Conservation (phyloP, 2,888 invertebrate genomes). For the Bombyx huttoni region DNA sequence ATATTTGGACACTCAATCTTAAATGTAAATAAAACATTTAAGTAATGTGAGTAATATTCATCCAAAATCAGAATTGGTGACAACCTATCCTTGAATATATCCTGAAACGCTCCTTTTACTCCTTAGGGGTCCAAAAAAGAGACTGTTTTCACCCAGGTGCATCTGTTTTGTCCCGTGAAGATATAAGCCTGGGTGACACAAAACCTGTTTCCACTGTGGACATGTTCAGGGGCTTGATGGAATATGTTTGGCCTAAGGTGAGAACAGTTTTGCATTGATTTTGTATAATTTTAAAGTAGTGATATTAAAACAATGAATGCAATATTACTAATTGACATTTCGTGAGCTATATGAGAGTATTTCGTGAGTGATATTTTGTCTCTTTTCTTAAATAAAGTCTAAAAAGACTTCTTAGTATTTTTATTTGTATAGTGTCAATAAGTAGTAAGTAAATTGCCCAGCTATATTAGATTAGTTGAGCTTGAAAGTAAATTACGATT, state of each 20-base stretch:
- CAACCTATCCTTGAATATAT: conserved; percentile 1
- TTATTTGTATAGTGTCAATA: too few species aligned
- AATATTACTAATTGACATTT: too few species aligned
- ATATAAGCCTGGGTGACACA: conserved; percentile 73
- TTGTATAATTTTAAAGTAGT: background rate
- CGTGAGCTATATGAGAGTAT: too few species aligned
- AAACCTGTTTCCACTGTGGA: conserved; percentile 78
- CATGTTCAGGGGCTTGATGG: conserved; percentile 90
- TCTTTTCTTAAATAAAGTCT: too few species aligned
- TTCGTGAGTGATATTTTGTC: too few species aligned
- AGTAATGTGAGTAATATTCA: too few species aligned
- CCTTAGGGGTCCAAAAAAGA: conserved; percentile 74
- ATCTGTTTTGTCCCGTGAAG: conserved; percentile 77
- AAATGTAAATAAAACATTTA: too few species aligned
- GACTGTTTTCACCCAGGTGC: conserved; percentile 95
- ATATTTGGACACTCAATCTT: too few species aligned
- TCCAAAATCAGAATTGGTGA: background rate
- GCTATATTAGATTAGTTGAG: too few species aligned
- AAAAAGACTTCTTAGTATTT: too few species aligned
- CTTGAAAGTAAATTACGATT: too few species aligned
- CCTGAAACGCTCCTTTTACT: conserved; percentile 26
- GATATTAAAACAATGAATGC: background rate
- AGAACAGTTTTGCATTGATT: conserved; percentile 13
- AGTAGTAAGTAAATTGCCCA: too few species aligned
- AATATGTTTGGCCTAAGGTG: conserved; percentile 96